phyloP scores from a whole-genome alignment of 1,140 invertebrate species.

The Vanessa tameamea region DNA sequence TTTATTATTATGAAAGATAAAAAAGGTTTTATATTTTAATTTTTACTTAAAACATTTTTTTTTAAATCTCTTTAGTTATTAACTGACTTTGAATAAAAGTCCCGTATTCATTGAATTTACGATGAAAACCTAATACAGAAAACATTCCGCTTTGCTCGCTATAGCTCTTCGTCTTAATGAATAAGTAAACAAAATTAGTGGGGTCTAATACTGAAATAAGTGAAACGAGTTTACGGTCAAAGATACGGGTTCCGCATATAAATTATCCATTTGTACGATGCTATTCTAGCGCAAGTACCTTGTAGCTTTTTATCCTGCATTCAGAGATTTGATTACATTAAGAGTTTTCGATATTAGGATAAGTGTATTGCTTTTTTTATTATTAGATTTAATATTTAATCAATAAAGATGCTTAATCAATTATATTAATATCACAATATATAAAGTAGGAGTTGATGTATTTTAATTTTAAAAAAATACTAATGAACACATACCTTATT shows the following conservation, averaged over 20 bases:
- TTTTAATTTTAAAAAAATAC: no score
- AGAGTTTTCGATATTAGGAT: conserved; percentile 24
- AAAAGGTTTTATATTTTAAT: no score
- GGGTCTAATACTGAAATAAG: conserved; percentile 71
- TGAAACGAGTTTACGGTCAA: conserved; percentile 60
- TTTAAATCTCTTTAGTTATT: neutral
- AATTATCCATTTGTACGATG: conserved; percentile 68
- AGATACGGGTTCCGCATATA: conserved; percentile 65
- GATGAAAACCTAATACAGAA: conserved; percentile 60
- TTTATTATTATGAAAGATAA: no score
- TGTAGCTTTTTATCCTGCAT: conserved; percentile 49
- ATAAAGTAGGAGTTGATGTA: no score
- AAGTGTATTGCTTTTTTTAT: neutral
- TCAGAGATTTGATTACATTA: conserved; percentile 19
- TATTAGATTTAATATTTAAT: neutral
- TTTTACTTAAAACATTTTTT: no score
- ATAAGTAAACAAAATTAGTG: conserved; percentile 79
- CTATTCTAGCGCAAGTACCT: conserved; percentile 33
- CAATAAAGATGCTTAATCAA: no score
- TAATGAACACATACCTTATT: no score
- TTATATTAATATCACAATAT: no score
- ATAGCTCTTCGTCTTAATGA: conserved; percentile 73
- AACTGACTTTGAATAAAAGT: conserved; percentile 2
- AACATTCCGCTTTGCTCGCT: conserved; percentile 49
- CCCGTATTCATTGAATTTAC: conserved; percentile 31